Conservation (phyloP, 1,140 invertebrate genomes). For the Atta texana region DNA sequence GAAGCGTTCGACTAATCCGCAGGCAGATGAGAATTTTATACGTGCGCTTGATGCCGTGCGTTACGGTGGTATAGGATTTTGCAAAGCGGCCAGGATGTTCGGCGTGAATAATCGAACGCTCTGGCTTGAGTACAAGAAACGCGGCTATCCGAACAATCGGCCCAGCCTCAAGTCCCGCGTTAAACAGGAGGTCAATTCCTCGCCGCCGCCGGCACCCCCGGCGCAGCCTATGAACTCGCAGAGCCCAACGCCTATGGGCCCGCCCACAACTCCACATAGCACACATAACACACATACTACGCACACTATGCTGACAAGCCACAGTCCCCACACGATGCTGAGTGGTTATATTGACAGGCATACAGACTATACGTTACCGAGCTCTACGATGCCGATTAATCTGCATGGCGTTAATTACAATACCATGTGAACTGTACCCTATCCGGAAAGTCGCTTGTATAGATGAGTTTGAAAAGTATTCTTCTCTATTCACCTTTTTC, state of each 20-base stretch:
- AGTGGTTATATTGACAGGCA: constrained; percentile 83
- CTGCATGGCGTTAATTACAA: constrained; percentile 91
- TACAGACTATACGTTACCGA: constrained; percentile 82
- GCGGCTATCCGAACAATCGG: constrained; percentile 92
- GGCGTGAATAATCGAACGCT: constrained; percentile 94
- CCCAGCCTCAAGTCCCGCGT: constrained; percentile 90
- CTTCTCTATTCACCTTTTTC: background rate
- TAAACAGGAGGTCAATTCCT: constrained; percentile 88
- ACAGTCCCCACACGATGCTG: constrained; percentile 82
- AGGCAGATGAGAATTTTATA: constrained; percentile 92
- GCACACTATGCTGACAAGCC: constrained; percentile 83
- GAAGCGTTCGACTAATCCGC: constrained; percentile 90
- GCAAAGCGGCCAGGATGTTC: constrained; percentile 92
- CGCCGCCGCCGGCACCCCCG: constrained; percentile 74
- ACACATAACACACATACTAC: constrained; percentile 84
- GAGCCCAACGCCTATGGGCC: constrained; percentile 86
- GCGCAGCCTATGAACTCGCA: constrained; percentile 83
- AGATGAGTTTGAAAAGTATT: constrained; percentile 72
- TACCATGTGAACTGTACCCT: constrained; percentile 87
- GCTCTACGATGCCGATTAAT: constrained; percentile 88
- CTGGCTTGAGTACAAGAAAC: constrained; percentile 94
- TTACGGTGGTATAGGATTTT: constrained; percentile 93
- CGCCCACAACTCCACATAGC: constrained; percentile 85
- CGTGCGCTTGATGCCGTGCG: constrained; percentile 92
- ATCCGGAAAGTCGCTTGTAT: constrained; percentile 65